Evolutionary conservation across 2,888 invertebrate species (phyloP).

Genomic region (Icerya purchasi): DNA sequence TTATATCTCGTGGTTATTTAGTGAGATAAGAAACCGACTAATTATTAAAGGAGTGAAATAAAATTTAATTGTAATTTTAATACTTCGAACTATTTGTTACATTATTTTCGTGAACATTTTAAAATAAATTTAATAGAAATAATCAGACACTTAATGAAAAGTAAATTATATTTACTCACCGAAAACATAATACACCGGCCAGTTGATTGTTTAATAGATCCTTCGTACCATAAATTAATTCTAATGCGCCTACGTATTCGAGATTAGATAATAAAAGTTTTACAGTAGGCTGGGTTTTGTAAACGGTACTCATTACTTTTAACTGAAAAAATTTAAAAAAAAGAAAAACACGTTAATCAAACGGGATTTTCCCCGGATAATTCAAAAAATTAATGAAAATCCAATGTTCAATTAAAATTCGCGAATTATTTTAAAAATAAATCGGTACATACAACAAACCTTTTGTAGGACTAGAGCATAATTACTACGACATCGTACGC

Average conservation of each 20-base stretch:
- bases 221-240: conserved; percentile 88
- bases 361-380: neutral
- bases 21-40: too few relatives aligned
- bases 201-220: conserved; percentile 77
- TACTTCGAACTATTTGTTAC: conserved; percentile 5
- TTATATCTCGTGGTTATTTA: too few relatives aligned
- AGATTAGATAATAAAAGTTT: conserved; percentile 82
- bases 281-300: conserved; percentile 94
- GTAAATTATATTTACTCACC: conserved; percentile 25
- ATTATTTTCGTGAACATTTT: conserved; percentile 5
- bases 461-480: conserved; percentile 22
- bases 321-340: conserved; percentile 28
- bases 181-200: conserved; percentile 77
- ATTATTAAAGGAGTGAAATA: too few relatives aligned
- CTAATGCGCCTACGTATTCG: conserved; percentile 91
- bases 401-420: neutral
- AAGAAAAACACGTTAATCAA: too few relatives aligned
- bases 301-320: conserved; percentile 80
- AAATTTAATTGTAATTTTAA: too few relatives aligned
- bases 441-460: conserved; percentile 18
- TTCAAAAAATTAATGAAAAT: neutral
- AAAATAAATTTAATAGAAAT: neutral
- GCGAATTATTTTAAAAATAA: neutral
- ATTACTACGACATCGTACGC: conserved; percentile 23
- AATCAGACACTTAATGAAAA: neutral